A percentile compares a stretch with the other conserved stretches of the same genome.
phyloP scores from a whole-genome alignment of 1,140 invertebrate species.

The Drosophila bocqueti region DNA sequence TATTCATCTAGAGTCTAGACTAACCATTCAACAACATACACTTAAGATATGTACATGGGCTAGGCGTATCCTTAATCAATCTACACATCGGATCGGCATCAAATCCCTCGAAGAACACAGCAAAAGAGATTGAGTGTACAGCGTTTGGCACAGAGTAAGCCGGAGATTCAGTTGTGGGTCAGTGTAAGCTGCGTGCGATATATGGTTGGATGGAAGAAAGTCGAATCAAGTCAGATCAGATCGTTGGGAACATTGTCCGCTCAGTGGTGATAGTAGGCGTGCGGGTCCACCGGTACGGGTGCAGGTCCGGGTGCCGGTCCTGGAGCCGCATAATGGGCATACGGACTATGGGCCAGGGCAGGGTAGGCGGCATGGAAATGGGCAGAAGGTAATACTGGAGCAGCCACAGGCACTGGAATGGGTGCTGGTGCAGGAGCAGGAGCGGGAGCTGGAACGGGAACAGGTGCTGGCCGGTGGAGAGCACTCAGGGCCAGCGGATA shows the following conservation, averaged over 20 bases:
- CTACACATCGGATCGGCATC: conserved; percentile 52
- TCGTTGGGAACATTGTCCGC: conserved; percentile 13
- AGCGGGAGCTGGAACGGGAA: conserved; percentile 44
- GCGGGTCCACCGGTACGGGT: conserved; percentile 57
- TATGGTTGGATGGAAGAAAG: conserved; percentile 6
- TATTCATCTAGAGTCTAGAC: conserved; percentile 34
- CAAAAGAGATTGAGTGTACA: conserved; percentile 39
- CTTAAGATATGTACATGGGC: conserved; percentile 40
- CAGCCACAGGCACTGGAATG: conserved; percentile 50
- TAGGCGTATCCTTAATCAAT: conserved; percentile 55
- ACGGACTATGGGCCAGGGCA: conserved; percentile 77
- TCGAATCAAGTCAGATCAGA: conserved; percentile 35
- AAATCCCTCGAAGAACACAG: conserved; percentile 67
- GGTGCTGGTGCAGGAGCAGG: conserved; percentile 55
- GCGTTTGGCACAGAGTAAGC: conserved; percentile 27
- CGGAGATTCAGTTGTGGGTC: conserved; percentile 22
- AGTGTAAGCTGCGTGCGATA: conserved; percentile 45
- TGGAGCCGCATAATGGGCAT: conserved; percentile 60
- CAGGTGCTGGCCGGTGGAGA: conserved; percentile 51
- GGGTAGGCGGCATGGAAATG: conserved; percentile 78
- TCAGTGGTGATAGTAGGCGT: conserved; percentile 73
- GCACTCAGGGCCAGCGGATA: conserved; percentile 63
- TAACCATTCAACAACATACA: conserved; percentile 47
- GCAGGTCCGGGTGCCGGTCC: conserved; percentile 21
- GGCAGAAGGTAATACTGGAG: conserved; percentile 55